Base-by-base conservation (phyloP, 2,113 vertebrate genomes). In the Myrmecophaga tridactyla region DNA sequence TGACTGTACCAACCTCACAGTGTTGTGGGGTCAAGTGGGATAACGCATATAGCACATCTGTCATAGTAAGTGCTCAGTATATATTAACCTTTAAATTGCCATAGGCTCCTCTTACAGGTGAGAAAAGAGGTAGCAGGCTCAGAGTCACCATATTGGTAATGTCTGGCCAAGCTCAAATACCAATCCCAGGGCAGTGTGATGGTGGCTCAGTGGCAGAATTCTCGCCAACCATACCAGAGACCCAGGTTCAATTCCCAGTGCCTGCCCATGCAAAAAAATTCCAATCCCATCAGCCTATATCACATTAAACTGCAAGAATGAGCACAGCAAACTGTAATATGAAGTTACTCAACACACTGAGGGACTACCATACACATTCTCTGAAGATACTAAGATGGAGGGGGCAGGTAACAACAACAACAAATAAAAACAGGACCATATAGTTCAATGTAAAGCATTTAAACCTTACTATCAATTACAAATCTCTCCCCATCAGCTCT, bases 391-490 rank as follows among this genome's bases (percentile, higher is more conserved):
- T 56, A 43, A 72, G 25, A 6, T 56, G 53, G 5, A 1, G 31
- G 7, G 48, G 6, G 17, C 7, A 1, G 2, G 27, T 3, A 6
- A 4, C 4, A 27, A 36, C 0, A 82, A 10, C 2, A 75, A 70
- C 34, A 82, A 62, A 17, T 27, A 75, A 72, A 89, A 39, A 3
- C 7, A 63, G 92, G 36, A 69, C 21, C 2, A 60, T 7, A 4
- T 0, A 41, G 31, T 4, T 72, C 25, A 86, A 58, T 9, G 84
- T n/a, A 89, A 92, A 93, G 83, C 53, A 56, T 39, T 83, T 76
- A 53, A 94, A 91, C 65, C 65, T 14, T 83, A 69, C 70, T 53
- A 69, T 7, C 31, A 56, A 56, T 48, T 75, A 85, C 7, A 89
- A 75, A 65, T 12, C 3, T 86, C 82, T 87, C 53, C 48, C 80